phyloP scores from a whole-genome alignment of 2,113 vertebrate genomes.

The Entomyzon cyanotis region DNA sequence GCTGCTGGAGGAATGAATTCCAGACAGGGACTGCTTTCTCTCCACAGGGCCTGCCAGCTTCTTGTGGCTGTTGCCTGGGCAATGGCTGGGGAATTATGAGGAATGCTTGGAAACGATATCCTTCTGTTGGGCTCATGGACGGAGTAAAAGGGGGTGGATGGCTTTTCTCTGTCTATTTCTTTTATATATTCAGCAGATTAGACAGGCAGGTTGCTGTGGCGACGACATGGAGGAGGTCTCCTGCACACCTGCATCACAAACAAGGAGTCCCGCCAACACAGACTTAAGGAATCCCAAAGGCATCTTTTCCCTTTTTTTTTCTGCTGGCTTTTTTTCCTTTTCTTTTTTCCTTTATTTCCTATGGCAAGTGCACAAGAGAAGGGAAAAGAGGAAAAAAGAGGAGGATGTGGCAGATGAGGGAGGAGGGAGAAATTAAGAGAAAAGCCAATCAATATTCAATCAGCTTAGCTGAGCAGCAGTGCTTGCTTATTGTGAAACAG shows the following conservation, averaged over 20 bases:
- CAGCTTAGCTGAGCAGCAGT: background rate
- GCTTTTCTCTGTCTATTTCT: conserved; percentile 75
- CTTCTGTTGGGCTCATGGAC: conserved; percentile 76
- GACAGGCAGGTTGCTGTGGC: conserved; percentile 80
- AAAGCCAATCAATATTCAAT: background rate
- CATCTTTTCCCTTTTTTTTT: background rate
- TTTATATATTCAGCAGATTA: conserved; percentile 82
- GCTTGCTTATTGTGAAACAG: background rate
- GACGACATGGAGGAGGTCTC: conserved; percentile 73
- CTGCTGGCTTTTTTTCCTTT: no score
- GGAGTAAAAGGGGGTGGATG: conserved; percentile 77
- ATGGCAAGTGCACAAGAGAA: background rate
- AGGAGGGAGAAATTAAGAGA: background rate
- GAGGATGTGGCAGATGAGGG: background rate
- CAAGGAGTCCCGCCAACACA: conserved; percentile 47
- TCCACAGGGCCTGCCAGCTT: conserved; percentile 49
- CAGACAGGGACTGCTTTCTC: conserved; percentile 69
- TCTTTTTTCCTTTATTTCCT: background rate
- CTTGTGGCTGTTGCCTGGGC: conserved; percentile 79
- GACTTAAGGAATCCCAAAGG: conserved; percentile 50
- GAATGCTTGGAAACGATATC: conserved; percentile 77
- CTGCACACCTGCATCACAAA: conserved; percentile 78
- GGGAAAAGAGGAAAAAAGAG: background rate
- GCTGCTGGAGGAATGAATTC: conserved; percentile 32
- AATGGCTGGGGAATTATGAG: conserved; percentile 77